A percentile compares a stretch with the other conserved stretches of the same genome.
Evolutionary conservation across 2,888 invertebrate species (phyloP).

Genomic region (Herminia tarsipennalis): DNA sequence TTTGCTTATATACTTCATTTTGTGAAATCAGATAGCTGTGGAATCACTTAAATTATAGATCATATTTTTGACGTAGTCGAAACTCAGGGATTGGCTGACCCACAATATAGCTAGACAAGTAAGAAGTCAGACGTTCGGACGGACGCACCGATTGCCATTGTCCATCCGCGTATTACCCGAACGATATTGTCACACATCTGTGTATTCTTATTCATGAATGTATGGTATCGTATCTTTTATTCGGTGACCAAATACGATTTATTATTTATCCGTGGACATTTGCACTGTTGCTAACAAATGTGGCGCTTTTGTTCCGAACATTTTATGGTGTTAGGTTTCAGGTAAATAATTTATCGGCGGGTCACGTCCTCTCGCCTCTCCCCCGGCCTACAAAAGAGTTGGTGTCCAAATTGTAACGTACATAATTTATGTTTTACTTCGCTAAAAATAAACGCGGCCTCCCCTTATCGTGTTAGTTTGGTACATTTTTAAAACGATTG

Average conservation of each 20-base stretch:
- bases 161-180: slow-evolving; percentile 41
- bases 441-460: slow-evolving; percentile 38
- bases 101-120: too few species aligned
- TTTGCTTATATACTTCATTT: too few species aligned
- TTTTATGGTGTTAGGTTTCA: slow-evolving; percentile 48
- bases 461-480: slow-evolving; percentile 31
- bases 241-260: slow-evolving; percentile 49
- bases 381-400: slow-evolving; percentile 31
- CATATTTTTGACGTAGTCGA: too few species aligned
- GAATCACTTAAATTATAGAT: too few species aligned
- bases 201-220: slow-evolving; percentile 58
- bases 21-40: too few species aligned
- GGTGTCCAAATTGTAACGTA: slow-evolving; percentile 41
- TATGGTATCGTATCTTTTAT: slow-evolving; percentile 49
- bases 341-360: slow-evolving; percentile 49
- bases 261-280: slow-evolving; percentile 59
- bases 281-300: slow-evolving; percentile 53
- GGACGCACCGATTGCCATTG: slow-evolving; percentile 29
- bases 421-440: slow-evolving; percentile 41
- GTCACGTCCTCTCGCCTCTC: slow-evolving; percentile 40
- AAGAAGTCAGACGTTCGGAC: slow-evolving; percentile 11
- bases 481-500: slow-evolving; percentile 34
- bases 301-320: slow-evolving; percentile 42
- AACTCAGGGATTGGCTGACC: too few species aligned
- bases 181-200: slow-evolving; percentile 58